Conservation (phyloP, 1,140 invertebrate genomes). For the Meloidogyne floridensis region DNA sequence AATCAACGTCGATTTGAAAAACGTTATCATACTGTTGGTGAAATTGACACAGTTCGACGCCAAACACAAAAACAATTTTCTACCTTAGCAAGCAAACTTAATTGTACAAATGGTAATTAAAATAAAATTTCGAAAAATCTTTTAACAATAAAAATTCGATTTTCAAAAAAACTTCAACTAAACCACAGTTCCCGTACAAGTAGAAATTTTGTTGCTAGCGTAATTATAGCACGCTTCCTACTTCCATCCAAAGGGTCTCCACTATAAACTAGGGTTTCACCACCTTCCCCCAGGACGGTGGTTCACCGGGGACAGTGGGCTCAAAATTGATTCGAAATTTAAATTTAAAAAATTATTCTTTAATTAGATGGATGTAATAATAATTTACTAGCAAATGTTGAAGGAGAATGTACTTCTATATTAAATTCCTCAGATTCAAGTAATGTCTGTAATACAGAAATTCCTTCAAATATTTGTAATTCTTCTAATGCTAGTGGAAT, state of each 20-base stretch:
- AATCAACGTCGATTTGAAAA: slow-evolving; percentile 56
- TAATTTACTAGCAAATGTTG: not conserved
- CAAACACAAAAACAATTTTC: slow-evolving; percentile 12
- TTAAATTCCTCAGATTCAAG: not conserved
- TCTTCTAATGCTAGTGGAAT: slow-evolving; percentile 41
- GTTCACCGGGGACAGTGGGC: too few relatives aligned
- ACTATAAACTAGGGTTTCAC: too few relatives aligned
- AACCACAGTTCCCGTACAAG: too few relatives aligned
- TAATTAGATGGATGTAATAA: slow-evolving; percentile 12
- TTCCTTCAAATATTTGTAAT: slow-evolving; percentile 24
- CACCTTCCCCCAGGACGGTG: too few relatives aligned
- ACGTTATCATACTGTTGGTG: slow-evolving; percentile 62
- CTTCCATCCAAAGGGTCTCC: too few relatives aligned
- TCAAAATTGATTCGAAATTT: not conserved
- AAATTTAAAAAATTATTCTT: slow-evolving; percentile 6
- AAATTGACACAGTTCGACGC: slow-evolving; percentile 43
- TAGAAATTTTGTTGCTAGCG: too few relatives aligned
- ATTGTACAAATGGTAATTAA: slow-evolving; percentile 12
- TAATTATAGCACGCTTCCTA: too few relatives aligned
- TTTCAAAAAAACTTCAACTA: too few relatives aligned
- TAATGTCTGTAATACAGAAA: not conserved
- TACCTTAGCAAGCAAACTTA: not conserved
- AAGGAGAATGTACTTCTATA: not conserved
- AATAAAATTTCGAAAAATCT: not conserved
- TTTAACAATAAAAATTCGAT: too few relatives aligned